phyloP scores from a whole-genome alignment of 2,888 invertebrate genomes.

The Xestoiulus laeticollis region DNA sequence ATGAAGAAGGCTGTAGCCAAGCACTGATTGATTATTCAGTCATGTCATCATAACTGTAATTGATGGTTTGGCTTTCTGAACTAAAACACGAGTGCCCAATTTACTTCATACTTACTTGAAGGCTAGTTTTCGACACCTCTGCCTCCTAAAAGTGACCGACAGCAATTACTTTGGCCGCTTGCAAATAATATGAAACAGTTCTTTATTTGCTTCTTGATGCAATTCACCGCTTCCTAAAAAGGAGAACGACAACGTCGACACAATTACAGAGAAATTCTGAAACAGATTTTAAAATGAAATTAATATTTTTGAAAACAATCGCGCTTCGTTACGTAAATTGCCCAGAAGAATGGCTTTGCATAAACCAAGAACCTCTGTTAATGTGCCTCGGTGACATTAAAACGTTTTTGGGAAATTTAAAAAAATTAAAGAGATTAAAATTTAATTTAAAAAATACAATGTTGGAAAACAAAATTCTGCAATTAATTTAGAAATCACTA shows the following conservation, averaged over 20 bases:
- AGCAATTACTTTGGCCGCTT: constrained; percentile 19
- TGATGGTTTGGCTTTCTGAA: not conserved
- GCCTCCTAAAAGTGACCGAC: not conserved
- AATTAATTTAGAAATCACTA: not conserved
- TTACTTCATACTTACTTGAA: constrained; percentile 1
- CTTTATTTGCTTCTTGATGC: not conserved
- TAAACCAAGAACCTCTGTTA: not conserved
- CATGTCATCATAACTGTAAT: constrained; percentile 13
- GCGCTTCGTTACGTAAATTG: not conserved
- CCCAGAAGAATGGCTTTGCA: not conserved
- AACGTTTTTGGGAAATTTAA: not conserved
- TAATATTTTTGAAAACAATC: not conserved
- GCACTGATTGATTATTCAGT: not conserved
- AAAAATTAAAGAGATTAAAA: not conserved
- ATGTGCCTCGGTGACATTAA: constrained; percentile 8
- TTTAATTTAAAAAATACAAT: not conserved
- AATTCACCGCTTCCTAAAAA: constrained; percentile 12
- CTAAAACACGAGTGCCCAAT: not conserved
- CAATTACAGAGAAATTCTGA: constrained; percentile 26
- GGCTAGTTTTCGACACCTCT: not conserved
- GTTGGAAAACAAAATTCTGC: not conserved
- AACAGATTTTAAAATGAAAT: constrained; percentile 20
- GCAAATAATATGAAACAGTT: not conserved
- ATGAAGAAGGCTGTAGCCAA: not conserved
- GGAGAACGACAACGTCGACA: constrained; percentile 26